phyloP scores from a whole-genome alignment of 2,113 vertebrate species.

The Montifringilla adamsi region DNA sequence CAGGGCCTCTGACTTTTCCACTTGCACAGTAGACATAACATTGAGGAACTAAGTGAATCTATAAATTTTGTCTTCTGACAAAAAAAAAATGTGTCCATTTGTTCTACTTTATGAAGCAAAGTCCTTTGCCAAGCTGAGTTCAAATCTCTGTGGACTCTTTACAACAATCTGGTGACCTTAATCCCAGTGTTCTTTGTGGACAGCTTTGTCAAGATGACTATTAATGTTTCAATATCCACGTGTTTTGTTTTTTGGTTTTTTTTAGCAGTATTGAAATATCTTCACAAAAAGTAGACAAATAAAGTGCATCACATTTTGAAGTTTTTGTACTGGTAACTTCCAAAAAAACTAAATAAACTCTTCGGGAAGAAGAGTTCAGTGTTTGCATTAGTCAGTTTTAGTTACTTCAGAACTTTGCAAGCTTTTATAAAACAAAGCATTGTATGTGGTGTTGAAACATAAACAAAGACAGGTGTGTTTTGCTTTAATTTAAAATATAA shows the following conservation, averaged over 20 bases:
- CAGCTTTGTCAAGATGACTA: not conserved
- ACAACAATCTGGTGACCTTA: not conserved
- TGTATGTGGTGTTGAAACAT: not conserved
- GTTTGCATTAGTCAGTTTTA: not conserved
- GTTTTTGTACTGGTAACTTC: not conserved
- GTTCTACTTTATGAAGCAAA: not conserved
- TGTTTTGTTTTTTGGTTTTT: not conserved
- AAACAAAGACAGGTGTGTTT: not conserved
- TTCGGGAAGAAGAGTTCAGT: not conserved
- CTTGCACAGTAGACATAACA: not conserved
- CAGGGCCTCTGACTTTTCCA: not conserved
- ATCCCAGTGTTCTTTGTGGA: not conserved
- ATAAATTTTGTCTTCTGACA: not conserved
- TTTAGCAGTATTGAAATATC: not conserved
- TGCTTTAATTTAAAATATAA: not conserved
- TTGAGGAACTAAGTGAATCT: not conserved
- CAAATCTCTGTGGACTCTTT: not conserved
- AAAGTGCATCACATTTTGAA: not conserved
- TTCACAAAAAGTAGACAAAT: not conserved
- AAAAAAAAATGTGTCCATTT: not conserved
- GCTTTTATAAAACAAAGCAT: not conserved
- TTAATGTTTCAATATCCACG: not conserved
- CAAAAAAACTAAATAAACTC: not conserved
- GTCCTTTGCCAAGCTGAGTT: not conserved
- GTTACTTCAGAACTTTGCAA: not conserved